Evolutionary conservation across 2,113 vertebrate genomes (phyloP), one percentile per base, ranked within the genome.

Genomic region (Lagopus muta): DNA sequence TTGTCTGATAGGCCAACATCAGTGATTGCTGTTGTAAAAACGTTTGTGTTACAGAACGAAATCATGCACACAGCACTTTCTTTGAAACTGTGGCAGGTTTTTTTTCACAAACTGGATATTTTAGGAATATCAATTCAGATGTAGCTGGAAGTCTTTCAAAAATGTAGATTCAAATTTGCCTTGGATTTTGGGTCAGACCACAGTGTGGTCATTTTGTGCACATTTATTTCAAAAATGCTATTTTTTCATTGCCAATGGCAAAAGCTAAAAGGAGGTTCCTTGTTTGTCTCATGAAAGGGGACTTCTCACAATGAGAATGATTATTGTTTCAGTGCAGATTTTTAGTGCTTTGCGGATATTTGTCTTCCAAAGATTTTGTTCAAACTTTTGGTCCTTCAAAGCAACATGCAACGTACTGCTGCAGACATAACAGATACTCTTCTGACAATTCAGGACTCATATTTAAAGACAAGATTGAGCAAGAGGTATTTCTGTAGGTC

Each of bases 101-200:
- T 50, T 20, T 47, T 48, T 36, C 10, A 0, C 32, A 72, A 78
- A 64, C 7, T 67, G 43, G 62, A 24, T 88, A 83, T 95, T 96
- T 97, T 92, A 86, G 43, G 47, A 92, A 70, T 71, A 88, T 85
- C 71, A 64, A 50, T 94, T 95, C 83, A 89, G 88, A 95, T 83
- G 66, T 80, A 77, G 84, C 58, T 96, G 89, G 95, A 97, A 94
- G 11, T 14, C 42, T 50, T 73, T 96, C 65, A 97, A 92, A 96
- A 93, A 96, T 92, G 94, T 89, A 74, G 65, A 77, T 94, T 93
- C 48, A 80, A 93, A 95, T 92, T 82, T 90, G 60, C 82, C 60
- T 61, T 50, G 85, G 71, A 92, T 86, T 92, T 92, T 89, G 70
- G 43, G 76, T 89, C 57, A 61, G 88, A 89, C 89, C 50, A 58